Evolutionary conservation across 2,888 invertebrate genomes (phyloP).

Genomic region (Limenitis camilla): DNA sequence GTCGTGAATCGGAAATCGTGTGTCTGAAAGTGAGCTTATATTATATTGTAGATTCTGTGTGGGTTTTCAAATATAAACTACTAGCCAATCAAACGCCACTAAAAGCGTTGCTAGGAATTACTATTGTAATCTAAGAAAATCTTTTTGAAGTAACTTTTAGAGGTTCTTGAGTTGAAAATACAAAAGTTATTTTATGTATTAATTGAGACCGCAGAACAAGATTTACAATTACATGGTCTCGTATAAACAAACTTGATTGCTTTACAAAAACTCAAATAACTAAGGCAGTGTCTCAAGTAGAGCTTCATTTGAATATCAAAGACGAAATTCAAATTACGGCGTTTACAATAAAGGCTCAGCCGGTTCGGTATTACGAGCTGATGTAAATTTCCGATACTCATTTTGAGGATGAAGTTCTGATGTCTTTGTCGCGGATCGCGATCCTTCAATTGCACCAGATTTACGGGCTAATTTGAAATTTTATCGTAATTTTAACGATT

Average conservation of each 20-base stretch:
- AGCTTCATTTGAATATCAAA: constrained; percentile 74
- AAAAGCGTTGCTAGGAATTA: not conserved
- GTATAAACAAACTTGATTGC: constrained; percentile 74
- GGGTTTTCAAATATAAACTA: not conserved
- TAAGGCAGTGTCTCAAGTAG: constrained; percentile 74
- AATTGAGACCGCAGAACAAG: constrained; percentile 69
- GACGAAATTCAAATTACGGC: constrained; percentile 73
- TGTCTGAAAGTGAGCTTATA: too few species aligned
- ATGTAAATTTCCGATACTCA: constrained; percentile 75
- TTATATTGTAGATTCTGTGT: too few species aligned
- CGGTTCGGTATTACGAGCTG: constrained; percentile 69
- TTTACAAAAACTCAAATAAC: constrained; percentile 75
- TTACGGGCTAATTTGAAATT: constrained; percentile 29
- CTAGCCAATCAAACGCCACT: not conserved
- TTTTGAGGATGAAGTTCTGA: constrained; percentile 67
- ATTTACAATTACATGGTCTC: constrained; percentile 70
- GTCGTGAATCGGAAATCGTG: too few species aligned
- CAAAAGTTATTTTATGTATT: constrained; percentile 63
- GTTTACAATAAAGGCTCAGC: constrained; percentile 73
- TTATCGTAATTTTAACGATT: constrained; percentile 11
- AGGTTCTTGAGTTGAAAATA: constrained; percentile 31
- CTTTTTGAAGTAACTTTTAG: constrained; percentile 25
- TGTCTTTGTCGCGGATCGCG: constrained; percentile 57
- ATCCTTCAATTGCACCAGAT: constrained; percentile 29
- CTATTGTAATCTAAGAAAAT: not conserved